These are phyloP conservation scores for Carcina quercana DNA, from an alignment of 2,888 invertebrate genomes.

Conservation along the genomic window DNA sequence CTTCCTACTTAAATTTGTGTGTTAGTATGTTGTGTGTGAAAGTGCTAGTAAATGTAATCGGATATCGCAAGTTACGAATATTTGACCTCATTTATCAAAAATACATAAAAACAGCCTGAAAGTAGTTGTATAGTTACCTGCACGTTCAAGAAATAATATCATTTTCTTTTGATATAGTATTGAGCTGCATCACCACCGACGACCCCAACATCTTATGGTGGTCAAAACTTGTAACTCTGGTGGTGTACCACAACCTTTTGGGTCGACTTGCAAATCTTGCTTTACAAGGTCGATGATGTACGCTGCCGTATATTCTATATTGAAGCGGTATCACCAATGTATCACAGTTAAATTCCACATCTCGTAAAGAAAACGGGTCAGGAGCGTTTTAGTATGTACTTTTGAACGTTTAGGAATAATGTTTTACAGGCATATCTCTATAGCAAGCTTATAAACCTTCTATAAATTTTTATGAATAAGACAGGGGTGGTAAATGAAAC, in stretches of 20 bases:
- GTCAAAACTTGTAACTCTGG: constrained; percentile 2
- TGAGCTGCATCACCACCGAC: too few species aligned
- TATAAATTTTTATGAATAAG: background rate
- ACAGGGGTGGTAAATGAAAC: too few species aligned
- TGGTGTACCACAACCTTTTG: constrained; percentile 1
- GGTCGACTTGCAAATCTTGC: background rate
- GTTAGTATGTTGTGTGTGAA: too few species aligned
- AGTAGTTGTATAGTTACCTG: background rate
- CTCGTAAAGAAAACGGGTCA: constrained; percentile 4
- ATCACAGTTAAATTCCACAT: constrained; percentile 2
- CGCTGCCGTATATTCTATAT: background rate
- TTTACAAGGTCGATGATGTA: background rate
- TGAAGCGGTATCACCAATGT: constrained; percentile 1
- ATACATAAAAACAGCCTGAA: too few species aligned
- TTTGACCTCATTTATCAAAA: too few species aligned
- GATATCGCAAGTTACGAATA: too few species aligned
- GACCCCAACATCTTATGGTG: constrained; percentile 3
- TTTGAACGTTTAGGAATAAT: background rate
- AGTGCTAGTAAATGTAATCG: too few species aligned
- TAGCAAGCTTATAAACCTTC: background rate
- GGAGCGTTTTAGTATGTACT: background rate
- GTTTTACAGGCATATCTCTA: too few species aligned
- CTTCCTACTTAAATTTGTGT: too few species aligned
- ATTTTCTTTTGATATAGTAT: too few species aligned
- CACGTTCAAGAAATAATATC: background rate